A percentile compares a stretch with the other conserved stretches of the same genome.
Conservation (phyloP, 2,113 vertebrate species). For the Xenus cinereus region DNA sequence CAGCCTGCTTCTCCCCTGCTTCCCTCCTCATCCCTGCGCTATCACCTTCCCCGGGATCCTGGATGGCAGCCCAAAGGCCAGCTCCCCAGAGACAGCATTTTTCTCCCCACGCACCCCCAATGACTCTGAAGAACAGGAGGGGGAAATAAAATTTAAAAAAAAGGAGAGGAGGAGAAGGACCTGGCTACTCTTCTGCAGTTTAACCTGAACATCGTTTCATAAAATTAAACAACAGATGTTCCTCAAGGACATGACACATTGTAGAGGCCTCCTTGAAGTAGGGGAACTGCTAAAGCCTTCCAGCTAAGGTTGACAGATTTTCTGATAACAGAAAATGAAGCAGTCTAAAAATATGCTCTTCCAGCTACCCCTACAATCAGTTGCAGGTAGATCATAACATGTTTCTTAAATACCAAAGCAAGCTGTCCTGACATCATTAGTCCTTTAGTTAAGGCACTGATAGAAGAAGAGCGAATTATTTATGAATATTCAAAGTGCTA, state of each 20-base stretch:
- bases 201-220: background rate
- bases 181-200: background rate
- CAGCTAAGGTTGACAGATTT: conserved; percentile 15
- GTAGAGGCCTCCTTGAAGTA: background rate
- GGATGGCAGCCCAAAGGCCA: fast-evolving
- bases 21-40: background rate
- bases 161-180: background rate
- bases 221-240: conserved; percentile 7
- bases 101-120: fast-evolving
- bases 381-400: background rate
- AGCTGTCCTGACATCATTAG: background rate
- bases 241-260: background rate
- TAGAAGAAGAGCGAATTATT: background rate
- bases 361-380: background rate
- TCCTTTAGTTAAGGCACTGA: background rate
- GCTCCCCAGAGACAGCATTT: background rate
- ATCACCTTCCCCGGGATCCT: fast-evolving
- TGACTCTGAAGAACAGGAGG: background rate
- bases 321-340: conserved; percentile 28
- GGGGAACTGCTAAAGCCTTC: background rate
- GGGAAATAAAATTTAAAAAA: background rate
- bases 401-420: conserved; percentile 1
- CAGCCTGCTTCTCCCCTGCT: background rate
- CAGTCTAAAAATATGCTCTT: conserved; percentile 26
- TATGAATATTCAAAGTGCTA: background rate